These are phyloP conservation scores for Atlantisia rogersi DNA, from an alignment of 2,113 vertebrate species.

Conservation along the genomic window DNA sequence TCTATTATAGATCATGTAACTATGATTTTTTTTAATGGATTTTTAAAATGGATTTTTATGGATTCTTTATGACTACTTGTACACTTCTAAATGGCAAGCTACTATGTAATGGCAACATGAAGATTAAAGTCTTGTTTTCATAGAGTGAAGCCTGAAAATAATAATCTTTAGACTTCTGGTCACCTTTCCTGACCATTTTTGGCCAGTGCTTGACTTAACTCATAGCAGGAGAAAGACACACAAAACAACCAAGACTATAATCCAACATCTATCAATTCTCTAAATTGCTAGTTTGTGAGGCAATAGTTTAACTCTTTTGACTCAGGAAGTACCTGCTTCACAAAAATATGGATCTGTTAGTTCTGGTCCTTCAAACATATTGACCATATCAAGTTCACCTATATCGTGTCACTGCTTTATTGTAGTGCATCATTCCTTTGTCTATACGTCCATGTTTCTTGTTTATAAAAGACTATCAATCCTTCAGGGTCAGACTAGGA, in stretches of 20 bases:
- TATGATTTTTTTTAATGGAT: background rate
- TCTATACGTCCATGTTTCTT: background rate
- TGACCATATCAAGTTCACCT: background rate
- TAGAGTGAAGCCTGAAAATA: background rate
- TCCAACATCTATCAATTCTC: background rate
- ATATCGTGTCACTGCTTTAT: background rate
- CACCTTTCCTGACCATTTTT: background rate
- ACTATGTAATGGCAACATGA: background rate
- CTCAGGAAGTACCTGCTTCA: background rate
- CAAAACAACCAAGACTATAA: background rate
- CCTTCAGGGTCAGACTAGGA: background rate
- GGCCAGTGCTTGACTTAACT: background rate
- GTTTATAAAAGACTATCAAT: background rate
- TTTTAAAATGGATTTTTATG: background rate
- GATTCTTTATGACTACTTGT: background rate
- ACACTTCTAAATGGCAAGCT: background rate
- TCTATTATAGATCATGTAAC: background rate
- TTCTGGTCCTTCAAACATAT: background rate
- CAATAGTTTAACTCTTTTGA: background rate
- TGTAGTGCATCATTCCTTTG: background rate
- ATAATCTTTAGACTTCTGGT: background rate
- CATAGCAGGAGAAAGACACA: background rate
- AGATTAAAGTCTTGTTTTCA: background rate
- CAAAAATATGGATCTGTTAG: background rate
- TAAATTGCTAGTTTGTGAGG: background rate